These are phyloP conservation scores for Synanceia verrucosa DNA, from an alignment of 2,797 vertebrate species.

Conservation along the genomic window DNA sequence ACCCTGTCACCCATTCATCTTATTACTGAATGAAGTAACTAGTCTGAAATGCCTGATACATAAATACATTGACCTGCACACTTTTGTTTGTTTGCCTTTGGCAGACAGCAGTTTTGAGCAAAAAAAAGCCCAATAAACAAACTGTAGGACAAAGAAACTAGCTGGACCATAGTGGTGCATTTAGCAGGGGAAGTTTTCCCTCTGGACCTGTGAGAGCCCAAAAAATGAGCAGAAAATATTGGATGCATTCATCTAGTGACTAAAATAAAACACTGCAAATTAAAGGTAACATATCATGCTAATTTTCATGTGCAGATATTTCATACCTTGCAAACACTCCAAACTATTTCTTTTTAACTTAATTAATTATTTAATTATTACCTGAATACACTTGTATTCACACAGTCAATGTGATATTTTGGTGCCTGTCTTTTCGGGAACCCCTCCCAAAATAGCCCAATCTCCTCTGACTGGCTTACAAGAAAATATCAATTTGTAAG, in stretches of 20 bases:
- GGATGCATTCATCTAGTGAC: neutral
- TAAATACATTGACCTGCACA: too few relatives aligned
- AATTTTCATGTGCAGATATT: too few relatives aligned
- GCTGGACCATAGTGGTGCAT: neutral
- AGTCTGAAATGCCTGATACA: neutral
- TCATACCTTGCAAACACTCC: too few relatives aligned
- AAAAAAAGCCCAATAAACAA: neutral
- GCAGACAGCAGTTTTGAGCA: neutral
- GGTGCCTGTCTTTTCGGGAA: too few relatives aligned
- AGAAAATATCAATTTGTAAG: too few relatives aligned
- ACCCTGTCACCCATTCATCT: neutral
- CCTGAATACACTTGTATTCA: neutral
- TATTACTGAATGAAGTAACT: neutral
- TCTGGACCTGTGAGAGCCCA: neutral
- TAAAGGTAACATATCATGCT: neutral
- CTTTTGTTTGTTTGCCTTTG: neutral
- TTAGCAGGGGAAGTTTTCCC: neutral
- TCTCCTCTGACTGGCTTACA: too few relatives aligned
- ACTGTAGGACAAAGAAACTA: neutral
- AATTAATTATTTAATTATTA: too few relatives aligned
- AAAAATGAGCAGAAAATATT: neutral
- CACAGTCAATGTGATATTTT: too few relatives aligned
- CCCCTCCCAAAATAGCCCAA: too few relatives aligned
- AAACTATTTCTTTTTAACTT: too few relatives aligned
- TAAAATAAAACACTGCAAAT: neutral